Evolutionary conservation across 2,888 invertebrate genomes (phyloP).

Genomic region (Caenorhabditis virilis): DNA sequence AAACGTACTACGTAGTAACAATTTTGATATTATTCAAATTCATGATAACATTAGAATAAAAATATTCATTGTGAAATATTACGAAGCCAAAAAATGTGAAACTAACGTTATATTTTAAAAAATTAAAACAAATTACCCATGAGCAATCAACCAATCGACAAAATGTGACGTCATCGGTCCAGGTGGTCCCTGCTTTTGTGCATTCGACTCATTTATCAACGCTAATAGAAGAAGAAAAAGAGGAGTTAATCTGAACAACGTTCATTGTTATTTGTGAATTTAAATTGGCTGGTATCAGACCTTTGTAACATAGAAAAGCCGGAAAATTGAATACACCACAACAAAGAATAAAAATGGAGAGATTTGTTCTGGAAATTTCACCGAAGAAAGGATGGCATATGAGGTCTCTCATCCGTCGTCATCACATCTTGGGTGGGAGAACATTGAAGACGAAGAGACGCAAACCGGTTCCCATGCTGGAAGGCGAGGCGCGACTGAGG

Average conservation of each 20-base stretch:
- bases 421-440: not conserved
- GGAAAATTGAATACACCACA: not conserved
- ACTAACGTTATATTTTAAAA: too few relatives aligned
- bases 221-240: too few relatives aligned
- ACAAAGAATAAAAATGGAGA: not conserved
- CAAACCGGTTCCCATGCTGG: constrained; percentile 6
- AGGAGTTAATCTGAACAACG: not conserved
- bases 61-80: too few relatives aligned
- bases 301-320: not conserved
- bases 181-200: constrained; percentile 50
- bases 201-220: not conserved
- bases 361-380: not conserved
- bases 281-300: not conserved
- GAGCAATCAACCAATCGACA: constrained; percentile 64
- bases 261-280: not conserved
- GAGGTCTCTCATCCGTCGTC: not conserved
- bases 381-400: not conserved
- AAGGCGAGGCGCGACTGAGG: not conserved
- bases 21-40: too few relatives aligned
- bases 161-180: constrained; percentile 66
- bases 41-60: too few relatives aligned
- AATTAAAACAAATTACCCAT: too few relatives aligned
- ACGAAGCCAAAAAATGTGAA: too few relatives aligned
- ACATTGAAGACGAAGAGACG: not conserved
- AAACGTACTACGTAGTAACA: too few relatives aligned